phyloP scores from a whole-genome alignment of 2,888 invertebrate genomes.

The Lacanobia wlatinum region DNA sequence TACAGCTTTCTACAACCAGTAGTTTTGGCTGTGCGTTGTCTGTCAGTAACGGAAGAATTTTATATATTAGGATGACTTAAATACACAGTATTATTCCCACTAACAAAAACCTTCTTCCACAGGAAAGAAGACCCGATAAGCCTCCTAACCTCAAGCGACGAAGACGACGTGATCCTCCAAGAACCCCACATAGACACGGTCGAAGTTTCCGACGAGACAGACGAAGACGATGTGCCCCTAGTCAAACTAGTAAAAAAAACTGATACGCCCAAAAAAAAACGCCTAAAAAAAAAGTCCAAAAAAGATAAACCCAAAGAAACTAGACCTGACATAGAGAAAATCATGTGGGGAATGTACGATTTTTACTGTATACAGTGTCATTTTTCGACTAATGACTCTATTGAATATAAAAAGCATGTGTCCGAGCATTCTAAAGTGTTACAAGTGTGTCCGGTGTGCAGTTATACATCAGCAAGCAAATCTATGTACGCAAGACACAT shows the following conservation, averaged over 20 bases:
- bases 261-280: constrained; percentile 44
- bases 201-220: constrained; percentile 82
- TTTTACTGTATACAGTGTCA: constrained; percentile 78
- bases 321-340: background rate
- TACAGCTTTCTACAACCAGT: too few relatives aligned
- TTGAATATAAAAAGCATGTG: constrained; percentile 68
- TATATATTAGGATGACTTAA: too few relatives aligned
- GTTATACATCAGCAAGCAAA: constrained; percentile 77
- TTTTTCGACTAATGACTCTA: constrained; percentile 54
- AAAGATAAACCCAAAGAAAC: background rate
- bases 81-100: background rate
- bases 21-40: too few relatives aligned
- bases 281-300: constrained; percentile 20
- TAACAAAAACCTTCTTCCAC: constrained; percentile 18
- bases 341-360: constrained; percentile 59
- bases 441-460: constrained; percentile 77
- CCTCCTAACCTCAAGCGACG: constrained; percentile 84
- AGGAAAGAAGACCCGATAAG: constrained; percentile 81
- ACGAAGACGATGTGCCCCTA: constrained; percentile 84
- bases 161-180: constrained; percentile 84
- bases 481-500: constrained; percentile 74
- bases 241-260: constrained; percentile 72
- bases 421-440: constrained; percentile 55
- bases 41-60: too few relatives aligned
- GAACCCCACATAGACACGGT: constrained; percentile 85